phyloP scores from a whole-genome alignment of 1,140 invertebrate genomes.

The Zaprionus davidi region DNA sequence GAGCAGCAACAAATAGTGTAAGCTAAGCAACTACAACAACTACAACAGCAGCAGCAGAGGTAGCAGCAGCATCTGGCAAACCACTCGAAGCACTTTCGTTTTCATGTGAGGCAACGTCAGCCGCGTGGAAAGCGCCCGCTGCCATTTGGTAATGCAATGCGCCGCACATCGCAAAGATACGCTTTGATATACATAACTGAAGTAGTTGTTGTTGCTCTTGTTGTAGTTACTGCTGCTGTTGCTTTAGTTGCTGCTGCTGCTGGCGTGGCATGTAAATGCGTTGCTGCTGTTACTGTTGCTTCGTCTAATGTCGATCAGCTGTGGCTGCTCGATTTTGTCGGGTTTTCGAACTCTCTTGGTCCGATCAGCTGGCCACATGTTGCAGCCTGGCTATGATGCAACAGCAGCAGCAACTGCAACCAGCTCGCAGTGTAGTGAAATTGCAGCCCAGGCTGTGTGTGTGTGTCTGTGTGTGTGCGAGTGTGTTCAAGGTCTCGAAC shows the following conservation, averaged over 20 bases:
- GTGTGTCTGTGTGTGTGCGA: no score
- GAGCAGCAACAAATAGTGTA: constrained; percentile 51
- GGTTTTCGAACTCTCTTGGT: constrained; percentile 72
- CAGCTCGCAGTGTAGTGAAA: constrained; percentile 51
- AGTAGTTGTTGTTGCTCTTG: not conserved
- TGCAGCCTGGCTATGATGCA: constrained; percentile 62
- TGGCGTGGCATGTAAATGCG: constrained; percentile 58
- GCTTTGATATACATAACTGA: constrained; percentile 34
- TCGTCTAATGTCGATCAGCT: constrained; percentile 75
- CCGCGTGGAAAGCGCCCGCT: constrained; percentile 70
- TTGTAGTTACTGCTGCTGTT: constrained; percentile 2
- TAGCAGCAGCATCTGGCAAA: constrained; percentile 57
- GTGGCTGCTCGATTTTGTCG: constrained; percentile 68
- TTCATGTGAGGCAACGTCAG: constrained; percentile 74
- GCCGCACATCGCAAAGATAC: constrained; percentile 75
- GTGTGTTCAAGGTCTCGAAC: constrained; percentile 73
- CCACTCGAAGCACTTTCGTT: constrained; percentile 80
- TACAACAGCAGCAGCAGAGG: constrained; percentile 30
- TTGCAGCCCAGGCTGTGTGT: constrained; percentile 35
- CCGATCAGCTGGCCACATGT: constrained; percentile 55
- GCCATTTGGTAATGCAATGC: constrained; percentile 71
- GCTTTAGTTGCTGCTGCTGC: constrained; percentile 22
- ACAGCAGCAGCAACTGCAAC: constrained; percentile 46
- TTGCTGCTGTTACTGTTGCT: constrained; percentile 21
- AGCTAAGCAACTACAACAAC: constrained; percentile 41